These are phyloP conservation scores for Hydrozoanthus gracilis DNA, from an alignment of 92 coral and sea anemone species.

Conservation along the genomic window DNA sequence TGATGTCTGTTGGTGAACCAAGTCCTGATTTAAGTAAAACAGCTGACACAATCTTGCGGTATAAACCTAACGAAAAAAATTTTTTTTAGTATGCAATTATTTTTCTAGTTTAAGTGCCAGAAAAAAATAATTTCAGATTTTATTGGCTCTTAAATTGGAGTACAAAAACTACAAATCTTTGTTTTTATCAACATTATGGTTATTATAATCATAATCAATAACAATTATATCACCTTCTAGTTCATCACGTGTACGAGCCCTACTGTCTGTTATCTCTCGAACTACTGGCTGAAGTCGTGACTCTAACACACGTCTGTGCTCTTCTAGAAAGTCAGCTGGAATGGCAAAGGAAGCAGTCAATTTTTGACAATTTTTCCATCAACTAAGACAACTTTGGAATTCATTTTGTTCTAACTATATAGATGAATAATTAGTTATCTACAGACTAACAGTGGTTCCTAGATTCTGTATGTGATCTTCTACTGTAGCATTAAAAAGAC, in stretches of 20 bases:
- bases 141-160: no score
- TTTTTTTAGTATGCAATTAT: background rate
- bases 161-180: no score
- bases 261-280: conserved; percentile 97
- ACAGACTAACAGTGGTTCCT: no score
- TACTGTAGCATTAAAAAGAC: no score
- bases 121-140: no score
- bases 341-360: background rate
- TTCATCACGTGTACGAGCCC: conserved; percentile 98
- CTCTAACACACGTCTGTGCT: conserved; percentile 91
- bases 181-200: background rate
- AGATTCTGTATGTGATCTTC: no score
- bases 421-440: background rate
- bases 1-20: conserved; percentile 99
- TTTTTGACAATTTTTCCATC: no score
- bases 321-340: conserved; percentile 95
- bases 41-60: conserved; percentile 96
- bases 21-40: conserved; percentile 93
- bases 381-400: no score
- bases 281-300: conserved; percentile 93
- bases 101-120: no score
- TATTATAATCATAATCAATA: background rate
- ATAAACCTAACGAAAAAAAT: conserved; percentile 65
- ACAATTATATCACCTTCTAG: conserved; percentile 73
- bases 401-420: background rate